phyloP scores from a whole-genome alignment of 2,797 vertebrate genomes.

The Euphonia xanthogaster region DNA sequence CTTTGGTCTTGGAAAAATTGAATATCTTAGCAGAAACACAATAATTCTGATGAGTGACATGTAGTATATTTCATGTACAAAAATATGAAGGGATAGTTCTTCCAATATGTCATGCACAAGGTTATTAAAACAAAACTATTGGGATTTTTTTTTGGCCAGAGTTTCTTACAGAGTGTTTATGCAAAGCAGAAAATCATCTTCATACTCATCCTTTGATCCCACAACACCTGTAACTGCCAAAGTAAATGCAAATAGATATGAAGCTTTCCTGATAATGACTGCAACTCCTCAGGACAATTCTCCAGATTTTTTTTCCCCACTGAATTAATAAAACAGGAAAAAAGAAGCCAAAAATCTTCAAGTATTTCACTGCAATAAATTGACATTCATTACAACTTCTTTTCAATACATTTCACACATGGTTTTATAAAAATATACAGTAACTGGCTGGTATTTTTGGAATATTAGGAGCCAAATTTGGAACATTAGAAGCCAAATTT shows the following conservation, averaged over 20 bases:
- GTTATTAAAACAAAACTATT: not conserved
- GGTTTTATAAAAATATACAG: not conserved
- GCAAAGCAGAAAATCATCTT: constrained; percentile 35
- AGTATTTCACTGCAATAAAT: not conserved
- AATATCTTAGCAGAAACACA: not conserved
- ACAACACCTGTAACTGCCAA: constrained; percentile 64
- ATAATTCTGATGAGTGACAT: not conserved
- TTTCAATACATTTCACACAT: not conserved
- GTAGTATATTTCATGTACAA: not conserved
- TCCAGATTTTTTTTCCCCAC: not conserved
- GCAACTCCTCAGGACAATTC: constrained; percentile 51
- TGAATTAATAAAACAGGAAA: not conserved
- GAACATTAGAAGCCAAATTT: not conserved
- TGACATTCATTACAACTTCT: not conserved
- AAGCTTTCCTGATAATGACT: constrained; percentile 48
- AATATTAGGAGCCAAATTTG: not conserved
- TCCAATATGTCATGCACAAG: not conserved
- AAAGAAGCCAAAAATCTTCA: not conserved
- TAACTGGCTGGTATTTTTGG: not conserved
- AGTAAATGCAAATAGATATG: constrained; percentile 60
- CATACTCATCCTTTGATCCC: constrained; percentile 50
- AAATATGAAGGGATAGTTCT: not conserved
- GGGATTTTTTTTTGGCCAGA: not conserved
- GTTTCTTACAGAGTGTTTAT: not conserved
- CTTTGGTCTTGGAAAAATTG: not conserved